Conservation (phyloP, 1,140 invertebrate species). For the Megathymus violae region DNA sequence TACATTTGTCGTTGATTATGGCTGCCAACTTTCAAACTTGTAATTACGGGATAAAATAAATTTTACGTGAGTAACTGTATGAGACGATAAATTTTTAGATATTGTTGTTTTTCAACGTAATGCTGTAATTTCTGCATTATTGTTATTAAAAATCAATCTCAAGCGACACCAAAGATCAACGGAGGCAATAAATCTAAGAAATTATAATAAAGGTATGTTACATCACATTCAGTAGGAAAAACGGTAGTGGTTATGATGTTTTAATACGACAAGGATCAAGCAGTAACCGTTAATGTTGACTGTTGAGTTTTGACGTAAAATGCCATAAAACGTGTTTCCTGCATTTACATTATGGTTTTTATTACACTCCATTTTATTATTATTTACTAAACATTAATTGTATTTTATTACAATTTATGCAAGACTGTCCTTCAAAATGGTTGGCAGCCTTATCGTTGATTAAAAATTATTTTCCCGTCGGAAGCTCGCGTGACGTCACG, state of each 20-base stretch:
- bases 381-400: neutral
- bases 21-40: slow-evolving; percentile 16
- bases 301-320: neutral
- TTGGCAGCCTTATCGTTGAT: slow-evolving; percentile 39
- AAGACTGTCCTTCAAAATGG: slow-evolving; percentile 35
- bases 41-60: slow-evolving; percentile 21
- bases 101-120: neutral
- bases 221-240: neutral
- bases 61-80: neutral
- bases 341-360: neutral
- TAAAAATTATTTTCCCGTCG: slow-evolving; percentile 72
- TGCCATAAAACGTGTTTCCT: neutral
- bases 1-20: slow-evolving; percentile 40
- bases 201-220: no score
- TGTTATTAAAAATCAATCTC: no score
- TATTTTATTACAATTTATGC: slow-evolving; percentile 21
- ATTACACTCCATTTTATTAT: neutral
- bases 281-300: no score
- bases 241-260: neutral
- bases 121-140: no score
- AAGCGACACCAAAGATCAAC: no score
- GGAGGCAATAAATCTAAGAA: no score
- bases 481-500: slow-evolving; percentile 77
- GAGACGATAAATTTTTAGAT: neutral
- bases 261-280: neutral